phyloP scores from a whole-genome alignment of 1,140 invertebrate genomes.

The Leucophenga varia region DNA sequence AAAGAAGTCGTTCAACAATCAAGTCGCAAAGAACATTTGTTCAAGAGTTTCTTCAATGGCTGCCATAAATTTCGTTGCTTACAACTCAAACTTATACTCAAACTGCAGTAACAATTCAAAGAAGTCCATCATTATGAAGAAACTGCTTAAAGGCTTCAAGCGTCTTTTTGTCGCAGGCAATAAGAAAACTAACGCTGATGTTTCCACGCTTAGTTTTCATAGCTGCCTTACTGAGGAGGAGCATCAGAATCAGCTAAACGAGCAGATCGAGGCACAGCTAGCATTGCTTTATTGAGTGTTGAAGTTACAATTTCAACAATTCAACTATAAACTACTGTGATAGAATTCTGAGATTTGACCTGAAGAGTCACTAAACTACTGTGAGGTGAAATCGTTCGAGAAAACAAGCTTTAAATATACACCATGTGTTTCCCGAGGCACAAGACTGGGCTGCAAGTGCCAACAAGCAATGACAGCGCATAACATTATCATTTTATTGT shows the following conservation, averaged over 20 bases:
- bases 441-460: constrained; percentile 29
- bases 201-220: too few relatives aligned
- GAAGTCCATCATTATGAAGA: background rate
- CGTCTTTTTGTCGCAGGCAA: background rate
- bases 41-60: too few relatives aligned
- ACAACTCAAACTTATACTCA: too few relatives aligned
- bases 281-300: background rate
- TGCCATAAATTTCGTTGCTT: too few relatives aligned
- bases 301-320: background rate
- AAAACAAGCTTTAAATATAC: constrained; percentile 27
- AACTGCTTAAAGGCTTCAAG: background rate
- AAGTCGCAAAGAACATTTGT: too few relatives aligned
- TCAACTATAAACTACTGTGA: background rate
- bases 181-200: too few relatives aligned
- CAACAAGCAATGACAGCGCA: constrained; percentile 4
- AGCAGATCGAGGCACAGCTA: constrained; percentile 15
- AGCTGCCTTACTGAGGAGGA: constrained; percentile 3
- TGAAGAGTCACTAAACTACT: constrained; percentile 2
- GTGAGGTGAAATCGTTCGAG: constrained; percentile 19
- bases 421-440: constrained; percentile 33
- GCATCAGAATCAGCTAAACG: constrained; percentile 10
- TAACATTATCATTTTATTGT: constrained; percentile 14
- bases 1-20: too few relatives aligned
- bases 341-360: constrained; percentile 34
- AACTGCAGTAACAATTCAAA: background rate